A percentile compares a stretch with the other conserved stretches of the same genome.
Conservation (phyloP, 2,113 vertebrate species). For the Gnathonemus longibarbis region DNA sequence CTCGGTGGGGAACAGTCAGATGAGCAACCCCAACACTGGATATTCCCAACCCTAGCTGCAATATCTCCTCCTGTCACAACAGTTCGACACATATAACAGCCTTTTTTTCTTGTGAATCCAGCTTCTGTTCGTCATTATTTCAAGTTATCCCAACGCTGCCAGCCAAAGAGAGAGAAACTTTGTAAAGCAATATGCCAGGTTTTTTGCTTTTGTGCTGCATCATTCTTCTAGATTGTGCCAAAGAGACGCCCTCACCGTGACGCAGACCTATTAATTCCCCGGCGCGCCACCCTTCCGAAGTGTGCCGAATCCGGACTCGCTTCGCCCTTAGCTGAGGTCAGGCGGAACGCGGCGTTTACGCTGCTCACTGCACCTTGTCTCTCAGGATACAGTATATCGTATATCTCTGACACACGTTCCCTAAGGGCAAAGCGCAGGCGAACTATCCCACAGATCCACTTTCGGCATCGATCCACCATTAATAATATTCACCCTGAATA, state of each 20-base stretch:
- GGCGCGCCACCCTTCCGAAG: background rate
- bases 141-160: background rate
- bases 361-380: background rate
- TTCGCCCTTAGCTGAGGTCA: slow-evolving; percentile 1
- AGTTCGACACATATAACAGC: background rate
- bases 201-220: background rate
- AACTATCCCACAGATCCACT: background rate
- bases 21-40: background rate
- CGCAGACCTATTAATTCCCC: background rate
- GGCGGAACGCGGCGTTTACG: background rate
- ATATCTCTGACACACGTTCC: background rate
- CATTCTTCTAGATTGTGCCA: background rate
- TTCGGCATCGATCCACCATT: background rate
- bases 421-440: background rate
- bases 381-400: background rate
- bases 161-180: background rate
- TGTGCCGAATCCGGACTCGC: too few species aligned
- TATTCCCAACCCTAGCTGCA: background rate
- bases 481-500: background rate
- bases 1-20: background rate
- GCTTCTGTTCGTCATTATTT: background rate
- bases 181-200: background rate
- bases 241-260: background rate
- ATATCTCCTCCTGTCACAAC: background rate
- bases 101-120: background rate